phyloP scores from a whole-genome alignment of 2,797 vertebrate species.

The Kryptolebias ocellatus region DNA sequence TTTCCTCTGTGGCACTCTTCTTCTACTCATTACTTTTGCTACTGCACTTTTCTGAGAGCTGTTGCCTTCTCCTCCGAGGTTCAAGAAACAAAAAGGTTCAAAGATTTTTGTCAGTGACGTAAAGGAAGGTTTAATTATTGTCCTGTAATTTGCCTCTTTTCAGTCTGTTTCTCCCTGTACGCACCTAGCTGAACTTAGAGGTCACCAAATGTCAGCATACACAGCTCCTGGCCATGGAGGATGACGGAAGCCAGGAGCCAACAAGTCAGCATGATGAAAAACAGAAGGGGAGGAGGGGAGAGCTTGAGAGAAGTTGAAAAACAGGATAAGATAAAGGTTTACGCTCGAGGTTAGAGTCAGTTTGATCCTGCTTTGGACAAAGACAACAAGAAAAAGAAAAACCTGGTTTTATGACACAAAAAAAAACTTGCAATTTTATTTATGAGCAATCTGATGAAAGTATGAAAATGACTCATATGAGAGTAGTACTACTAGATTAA shows the following conservation, averaged over 20 bases:
- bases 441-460: no score
- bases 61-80: background rate
- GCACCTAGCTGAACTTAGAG: constrained; percentile 51
- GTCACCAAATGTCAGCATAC: constrained; percentile 70
- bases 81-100: background rate
- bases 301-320: constrained; percentile 64
- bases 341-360: constrained; percentile 34
- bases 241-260: constrained; percentile 64
- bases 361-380: constrained; percentile 2
- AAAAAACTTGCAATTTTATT: no score
- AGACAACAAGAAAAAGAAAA: no score
- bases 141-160: constrained; percentile 31
- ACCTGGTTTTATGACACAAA: no score
- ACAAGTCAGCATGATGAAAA: constrained; percentile 61
- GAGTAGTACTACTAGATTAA: no score
- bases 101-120: constrained; percentile 57
- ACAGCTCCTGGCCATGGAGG: constrained; percentile 66
- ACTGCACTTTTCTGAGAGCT: background rate
- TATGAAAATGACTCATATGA: no score
- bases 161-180: constrained; percentile 45
- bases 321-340: constrained; percentile 71
- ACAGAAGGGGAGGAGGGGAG: constrained; percentile 37
- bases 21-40: constrained; percentile 2
- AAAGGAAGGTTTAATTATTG: constrained; percentile 34
- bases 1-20: background rate